A percentile compares a stretch with the other conserved stretches of the same genome.
Conservation (phyloP, 2,113 vertebrate species). For the Lota lota region DNA sequence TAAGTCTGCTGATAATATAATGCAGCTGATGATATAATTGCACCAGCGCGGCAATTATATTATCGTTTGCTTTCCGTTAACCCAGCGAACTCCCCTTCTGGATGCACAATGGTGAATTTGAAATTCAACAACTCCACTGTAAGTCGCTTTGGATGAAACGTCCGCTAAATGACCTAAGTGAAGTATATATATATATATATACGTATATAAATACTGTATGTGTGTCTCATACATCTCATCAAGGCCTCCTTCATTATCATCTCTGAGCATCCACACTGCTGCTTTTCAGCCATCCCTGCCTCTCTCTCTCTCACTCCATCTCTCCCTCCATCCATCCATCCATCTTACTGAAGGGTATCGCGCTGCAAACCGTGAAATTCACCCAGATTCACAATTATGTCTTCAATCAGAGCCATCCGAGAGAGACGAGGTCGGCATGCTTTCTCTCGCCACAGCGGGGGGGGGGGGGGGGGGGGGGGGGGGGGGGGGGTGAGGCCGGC, state of each 20-base stretch:
- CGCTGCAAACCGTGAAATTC: conserved; percentile 71
- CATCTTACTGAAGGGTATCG: conserved; percentile 64
- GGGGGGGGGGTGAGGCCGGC: too few relatives aligned
- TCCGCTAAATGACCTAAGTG: too few relatives aligned
- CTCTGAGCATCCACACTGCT: not conserved
- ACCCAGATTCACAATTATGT: conserved; percentile 67
- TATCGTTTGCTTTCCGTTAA: too few relatives aligned
- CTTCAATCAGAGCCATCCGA: conserved; percentile 71
- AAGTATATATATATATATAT: not conserved
- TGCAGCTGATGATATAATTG: too few relatives aligned
- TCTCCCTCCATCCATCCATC: conserved; percentile 45
- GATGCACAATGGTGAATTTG: too few relatives aligned
- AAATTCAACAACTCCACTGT: too few relatives aligned
- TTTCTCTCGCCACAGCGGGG: too few relatives aligned
- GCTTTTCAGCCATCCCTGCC: conserved; percentile 43
- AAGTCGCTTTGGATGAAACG: too few relatives aligned
- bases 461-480: too few relatives aligned
- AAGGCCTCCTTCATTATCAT: not conserved
- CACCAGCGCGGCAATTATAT: too few relatives aligned
- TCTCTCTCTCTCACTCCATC: conserved; percentile 6
- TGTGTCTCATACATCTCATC: not conserved
- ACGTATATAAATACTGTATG: not conserved
- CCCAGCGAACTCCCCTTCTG: too few relatives aligned
- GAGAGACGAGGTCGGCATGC: not conserved
- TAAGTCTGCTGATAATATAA: too few relatives aligned